phyloP scores from a whole-genome alignment of 2,113 vertebrate genomes.

The Hippocampus comes region DNA sequence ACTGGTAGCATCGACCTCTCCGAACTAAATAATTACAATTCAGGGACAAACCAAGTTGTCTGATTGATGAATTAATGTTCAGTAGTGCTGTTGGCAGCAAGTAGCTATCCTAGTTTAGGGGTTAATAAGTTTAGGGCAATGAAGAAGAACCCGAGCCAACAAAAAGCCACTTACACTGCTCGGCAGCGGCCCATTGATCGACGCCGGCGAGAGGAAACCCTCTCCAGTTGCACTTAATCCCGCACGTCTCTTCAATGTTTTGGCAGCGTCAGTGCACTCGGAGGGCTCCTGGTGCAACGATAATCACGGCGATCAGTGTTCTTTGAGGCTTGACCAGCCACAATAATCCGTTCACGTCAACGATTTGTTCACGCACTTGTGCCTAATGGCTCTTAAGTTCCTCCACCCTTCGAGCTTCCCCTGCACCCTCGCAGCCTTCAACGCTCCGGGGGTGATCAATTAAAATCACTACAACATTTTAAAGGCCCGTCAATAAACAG shows the following conservation, averaged over 20 bases:
- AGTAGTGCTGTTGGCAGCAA: conserved; percentile 12
- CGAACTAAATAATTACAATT: not conserved
- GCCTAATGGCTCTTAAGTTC: conserved; percentile 71
- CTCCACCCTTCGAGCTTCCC: conserved; percentile 36
- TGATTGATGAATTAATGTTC: not conserved
- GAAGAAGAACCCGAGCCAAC: conserved; percentile 45
- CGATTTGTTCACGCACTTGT: conserved; percentile 55
- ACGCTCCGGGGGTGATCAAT: conserved; percentile 75
- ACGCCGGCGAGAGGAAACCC: conserved; percentile 32
- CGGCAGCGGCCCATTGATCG: conserved; percentile 56
- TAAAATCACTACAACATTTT: conserved; percentile 77
- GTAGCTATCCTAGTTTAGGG: conserved; percentile 15
- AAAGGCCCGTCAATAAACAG: conserved; percentile 75
- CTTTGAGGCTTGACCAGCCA: conserved; percentile 70
- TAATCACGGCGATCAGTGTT: conserved; percentile 74
- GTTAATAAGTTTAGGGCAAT: conserved; percentile 54
- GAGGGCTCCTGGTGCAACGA: conserved; percentile 62
- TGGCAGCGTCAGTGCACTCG: conserved; percentile 58
- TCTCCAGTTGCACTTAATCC: conserved; percentile 48
- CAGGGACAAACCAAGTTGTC: not conserved
- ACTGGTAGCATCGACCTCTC: not conserved
- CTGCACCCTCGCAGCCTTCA: conserved; percentile 41
- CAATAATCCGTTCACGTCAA: conserved; percentile 71
- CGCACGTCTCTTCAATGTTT: conserved; percentile 59
- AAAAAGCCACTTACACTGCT: conserved; percentile 40